A percentile compares a stretch with the other conserved stretches of the same genome.
phyloP scores from a whole-genome alignment of 2,113 vertebrate genomes.

The Saguinus midas region DNA sequence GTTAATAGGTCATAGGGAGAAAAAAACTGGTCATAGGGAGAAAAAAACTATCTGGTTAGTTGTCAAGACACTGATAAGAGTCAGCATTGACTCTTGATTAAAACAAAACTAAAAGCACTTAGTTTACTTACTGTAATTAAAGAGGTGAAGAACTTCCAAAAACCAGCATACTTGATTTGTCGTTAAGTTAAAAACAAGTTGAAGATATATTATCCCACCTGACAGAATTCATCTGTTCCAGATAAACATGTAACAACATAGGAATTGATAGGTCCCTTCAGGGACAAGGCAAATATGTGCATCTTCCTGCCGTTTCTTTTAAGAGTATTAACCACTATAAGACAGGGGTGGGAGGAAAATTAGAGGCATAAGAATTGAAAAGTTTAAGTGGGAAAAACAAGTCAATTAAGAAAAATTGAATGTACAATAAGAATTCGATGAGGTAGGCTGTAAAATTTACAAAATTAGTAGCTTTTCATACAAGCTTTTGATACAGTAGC shows the following conservation, averaged over 20 bases:
- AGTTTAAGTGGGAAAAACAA: background rate
- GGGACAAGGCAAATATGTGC: background rate
- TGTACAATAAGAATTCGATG: background rate
- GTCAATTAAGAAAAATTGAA: background rate
- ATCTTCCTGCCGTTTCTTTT: background rate
- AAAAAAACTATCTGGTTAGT: background rate
- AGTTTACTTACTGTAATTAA: background rate
- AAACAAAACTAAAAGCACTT: background rate
- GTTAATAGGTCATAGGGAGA: background rate
- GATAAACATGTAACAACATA: background rate
- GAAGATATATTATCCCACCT: background rate
- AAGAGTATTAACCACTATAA: background rate
- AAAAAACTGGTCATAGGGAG: background rate
- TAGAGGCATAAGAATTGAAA: background rate
- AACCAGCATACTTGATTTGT: background rate
- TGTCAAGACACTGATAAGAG: background rate
- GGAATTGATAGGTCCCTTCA: background rate
- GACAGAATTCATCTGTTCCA: background rate
- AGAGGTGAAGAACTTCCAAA: background rate
- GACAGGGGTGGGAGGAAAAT: too few relatives aligned
- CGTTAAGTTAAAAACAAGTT: background rate
- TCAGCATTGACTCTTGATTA: background rate
- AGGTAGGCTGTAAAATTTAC: slow-evolving; percentile 10
- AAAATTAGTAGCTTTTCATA: background rate
- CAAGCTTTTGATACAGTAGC: background rate